These are phyloP conservation scores for Chymomyza caudatula DNA, from an alignment of 2,888 invertebrate species.

Conservation along the genomic window DNA sequence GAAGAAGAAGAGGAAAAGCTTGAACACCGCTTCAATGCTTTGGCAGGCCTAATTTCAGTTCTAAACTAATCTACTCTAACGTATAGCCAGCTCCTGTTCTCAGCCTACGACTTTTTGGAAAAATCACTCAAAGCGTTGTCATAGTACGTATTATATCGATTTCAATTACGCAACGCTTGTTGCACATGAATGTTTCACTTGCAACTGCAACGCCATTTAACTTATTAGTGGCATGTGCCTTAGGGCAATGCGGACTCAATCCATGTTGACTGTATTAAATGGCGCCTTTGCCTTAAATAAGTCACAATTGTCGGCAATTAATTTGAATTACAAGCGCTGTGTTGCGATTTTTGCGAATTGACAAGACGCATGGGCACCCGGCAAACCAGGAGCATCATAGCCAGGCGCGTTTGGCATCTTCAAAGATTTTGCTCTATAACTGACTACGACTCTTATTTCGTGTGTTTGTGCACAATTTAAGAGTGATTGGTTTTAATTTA, in stretches of 20 bases:
- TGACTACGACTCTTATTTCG: conserved; percentile 11
- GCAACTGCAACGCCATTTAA: too few relatives aligned
- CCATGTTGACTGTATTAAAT: conserved; percentile 47
- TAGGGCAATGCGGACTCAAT: not conserved
- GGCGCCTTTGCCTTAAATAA: conserved; percentile 67
- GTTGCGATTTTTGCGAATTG: conserved; percentile 60
- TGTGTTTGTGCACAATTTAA: conserved; percentile 14
- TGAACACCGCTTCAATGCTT: too few relatives aligned
- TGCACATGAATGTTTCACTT: too few relatives aligned
- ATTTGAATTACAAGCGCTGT: conserved; percentile 64
- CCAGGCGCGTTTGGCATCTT: conserved; percentile 45
- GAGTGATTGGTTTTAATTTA: conserved; percentile 63
- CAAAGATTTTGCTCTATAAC: conserved; percentile 11
- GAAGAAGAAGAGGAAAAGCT: too few relatives aligned
- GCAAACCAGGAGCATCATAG: conserved; percentile 32
- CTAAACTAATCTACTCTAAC: too few relatives aligned
- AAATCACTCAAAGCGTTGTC: not conserved
- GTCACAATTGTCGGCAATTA: conserved; percentile 70
- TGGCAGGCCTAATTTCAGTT: too few relatives aligned
- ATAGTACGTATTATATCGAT: conserved; percentile 23
- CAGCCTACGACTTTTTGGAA: too few relatives aligned
- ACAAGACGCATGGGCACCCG: conserved; percentile 20
- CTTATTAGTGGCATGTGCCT: conserved; percentile 16
- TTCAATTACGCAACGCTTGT: conserved; percentile 26
- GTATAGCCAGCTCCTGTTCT: too few relatives aligned